phyloP scores from a whole-genome alignment of 2,113 vertebrate genomes.

The Cryptomyrus ogoouensis region DNA sequence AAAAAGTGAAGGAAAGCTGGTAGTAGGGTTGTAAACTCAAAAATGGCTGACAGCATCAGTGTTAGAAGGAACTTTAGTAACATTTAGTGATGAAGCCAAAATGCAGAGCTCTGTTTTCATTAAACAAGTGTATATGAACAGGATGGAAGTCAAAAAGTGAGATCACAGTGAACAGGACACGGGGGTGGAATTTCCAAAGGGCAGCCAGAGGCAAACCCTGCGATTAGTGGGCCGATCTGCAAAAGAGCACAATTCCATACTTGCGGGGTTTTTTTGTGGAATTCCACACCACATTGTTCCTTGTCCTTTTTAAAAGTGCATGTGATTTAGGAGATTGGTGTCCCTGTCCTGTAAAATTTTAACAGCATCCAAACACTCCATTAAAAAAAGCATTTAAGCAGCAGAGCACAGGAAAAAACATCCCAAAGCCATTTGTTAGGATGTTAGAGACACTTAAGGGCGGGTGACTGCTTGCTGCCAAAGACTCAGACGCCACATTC shows the following conservation, averaged over 20 bases:
- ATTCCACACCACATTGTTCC: not conserved
- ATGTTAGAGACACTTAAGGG: not conserved
- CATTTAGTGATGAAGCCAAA: not conserved
- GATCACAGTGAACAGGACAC: not conserved
- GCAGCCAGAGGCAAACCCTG: not conserved
- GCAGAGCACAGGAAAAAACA: not conserved
- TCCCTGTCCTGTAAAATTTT: not conserved
- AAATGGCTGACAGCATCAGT: slow-evolving; percentile 35
- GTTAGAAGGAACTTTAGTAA: slow-evolving; percentile 30
- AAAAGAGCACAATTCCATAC: not conserved
- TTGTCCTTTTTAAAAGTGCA: not conserved
- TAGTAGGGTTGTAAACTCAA: not conserved
- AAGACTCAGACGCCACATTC: not conserved
- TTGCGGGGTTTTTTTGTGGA: not conserved
- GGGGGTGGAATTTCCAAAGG: not conserved
- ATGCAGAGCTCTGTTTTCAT: not conserved
- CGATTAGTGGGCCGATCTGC: not conserved
- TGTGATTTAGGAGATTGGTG: not conserved
- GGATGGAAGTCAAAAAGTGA: not conserved
- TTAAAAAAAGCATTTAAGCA: not conserved
- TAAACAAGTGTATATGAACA: not conserved
- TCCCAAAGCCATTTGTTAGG: not conserved
- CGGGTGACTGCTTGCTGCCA: not conserved
- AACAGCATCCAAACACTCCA: not conserved
- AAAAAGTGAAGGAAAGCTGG: not conserved